phyloP scores from a whole-genome alignment of 2,888 invertebrate genomes.

The Frankliniella fusca region DNA sequence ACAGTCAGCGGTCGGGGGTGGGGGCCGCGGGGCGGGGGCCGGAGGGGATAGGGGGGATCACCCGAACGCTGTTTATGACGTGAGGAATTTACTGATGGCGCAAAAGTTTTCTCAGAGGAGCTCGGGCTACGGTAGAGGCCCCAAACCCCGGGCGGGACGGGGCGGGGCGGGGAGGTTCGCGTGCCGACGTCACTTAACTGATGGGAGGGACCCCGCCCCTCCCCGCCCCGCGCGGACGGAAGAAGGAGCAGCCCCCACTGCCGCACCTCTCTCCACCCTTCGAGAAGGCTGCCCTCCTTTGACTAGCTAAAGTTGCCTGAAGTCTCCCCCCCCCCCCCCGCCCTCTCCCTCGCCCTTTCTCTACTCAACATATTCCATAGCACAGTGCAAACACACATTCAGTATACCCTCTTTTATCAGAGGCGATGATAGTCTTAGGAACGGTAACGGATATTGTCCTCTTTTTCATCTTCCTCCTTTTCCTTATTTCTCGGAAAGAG shows the following conservation, averaged over 20 bases:
- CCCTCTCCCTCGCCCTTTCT: not conserved
- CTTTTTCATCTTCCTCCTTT: too few relatives aligned
- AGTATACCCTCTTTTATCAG: too few relatives aligned
- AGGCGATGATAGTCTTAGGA: too few relatives aligned
- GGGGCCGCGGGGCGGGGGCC: not conserved
- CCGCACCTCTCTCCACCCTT: too few relatives aligned
- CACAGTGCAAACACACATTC: too few relatives aligned
- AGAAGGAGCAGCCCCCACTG: not conserved
- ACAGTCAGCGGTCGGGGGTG: not conserved
- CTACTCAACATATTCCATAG: not conserved
- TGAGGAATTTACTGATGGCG: constrained; percentile 21
- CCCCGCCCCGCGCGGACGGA: not conserved
- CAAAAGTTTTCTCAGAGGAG: not conserved
- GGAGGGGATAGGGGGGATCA: not conserved
- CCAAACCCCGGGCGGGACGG: not conserved
- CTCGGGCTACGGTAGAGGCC: not conserved
- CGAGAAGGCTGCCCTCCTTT: too few relatives aligned
- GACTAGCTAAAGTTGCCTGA: too few relatives aligned
- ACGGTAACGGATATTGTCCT: too few relatives aligned
- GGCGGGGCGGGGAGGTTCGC: not conserved
- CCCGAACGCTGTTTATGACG: constrained; percentile 3
- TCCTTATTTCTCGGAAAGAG: too few relatives aligned
- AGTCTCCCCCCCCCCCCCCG: not conserved
- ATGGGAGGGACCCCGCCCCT: not conserved
- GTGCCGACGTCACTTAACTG: constrained; percentile 18